Conservation (phyloP, 2,888 invertebrate species). For the Pterostichus niger region DNA sequence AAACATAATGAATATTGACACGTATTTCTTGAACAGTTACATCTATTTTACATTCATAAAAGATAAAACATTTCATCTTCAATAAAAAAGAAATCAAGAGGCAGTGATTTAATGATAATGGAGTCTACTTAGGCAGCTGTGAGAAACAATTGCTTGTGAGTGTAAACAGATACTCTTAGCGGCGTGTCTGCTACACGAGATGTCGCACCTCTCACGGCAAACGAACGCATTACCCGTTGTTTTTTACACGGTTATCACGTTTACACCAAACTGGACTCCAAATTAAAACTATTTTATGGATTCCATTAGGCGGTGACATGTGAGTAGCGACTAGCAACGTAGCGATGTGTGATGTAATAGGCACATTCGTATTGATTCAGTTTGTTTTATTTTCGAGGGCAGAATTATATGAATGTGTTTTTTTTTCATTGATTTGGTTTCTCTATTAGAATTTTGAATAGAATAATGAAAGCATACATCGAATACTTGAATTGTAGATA, state of each 20-base stretch:
- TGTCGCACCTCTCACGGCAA: slow-evolving; percentile 32
- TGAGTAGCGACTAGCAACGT: slow-evolving; percentile 2
- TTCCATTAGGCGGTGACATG: slow-evolving; percentile 72
- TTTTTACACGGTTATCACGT: slow-evolving; percentile 51
- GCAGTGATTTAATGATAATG: slow-evolving; percentile 18
- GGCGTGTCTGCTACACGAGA: slow-evolving; percentile 21
- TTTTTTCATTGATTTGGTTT: too few species aligned
- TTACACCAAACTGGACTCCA: slow-evolving; percentile 68
- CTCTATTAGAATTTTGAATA: too few species aligned
- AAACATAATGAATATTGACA: too few species aligned
- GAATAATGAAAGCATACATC: too few species aligned
- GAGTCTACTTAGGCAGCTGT: slow-evolving; percentile 32
- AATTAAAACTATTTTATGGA: slow-evolving; percentile 75
- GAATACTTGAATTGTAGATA: too few species aligned
- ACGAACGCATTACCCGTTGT: slow-evolving; percentile 33
- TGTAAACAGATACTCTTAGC: slow-evolving; percentile 39
- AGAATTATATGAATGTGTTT: too few species aligned
- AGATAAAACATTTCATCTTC: neutral
- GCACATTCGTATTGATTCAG: neutral
- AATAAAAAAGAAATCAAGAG: neutral
- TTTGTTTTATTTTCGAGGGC: neutral
- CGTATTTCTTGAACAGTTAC: neutral
- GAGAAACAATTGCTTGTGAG: slow-evolving; percentile 23
- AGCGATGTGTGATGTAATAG: slow-evolving; percentile 1
- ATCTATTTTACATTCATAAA: neutral